A percentile compares a stretch with the other conserved stretches of the same genome.
These are phyloP conservation scores for Plutella xylostella DNA, from an alignment of 2,888 invertebrate species.

Conservation along the genomic window DNA sequence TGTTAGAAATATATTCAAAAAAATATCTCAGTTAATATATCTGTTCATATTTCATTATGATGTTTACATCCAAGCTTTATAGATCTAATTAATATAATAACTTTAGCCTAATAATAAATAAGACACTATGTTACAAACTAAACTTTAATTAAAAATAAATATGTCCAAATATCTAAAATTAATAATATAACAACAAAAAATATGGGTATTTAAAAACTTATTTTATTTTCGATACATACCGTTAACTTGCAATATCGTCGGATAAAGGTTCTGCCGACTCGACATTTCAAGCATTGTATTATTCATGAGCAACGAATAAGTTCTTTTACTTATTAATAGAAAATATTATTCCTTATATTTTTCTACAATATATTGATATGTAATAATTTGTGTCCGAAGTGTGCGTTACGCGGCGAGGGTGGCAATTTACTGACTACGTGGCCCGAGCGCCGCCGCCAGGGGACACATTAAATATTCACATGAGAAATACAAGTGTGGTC, in stretches of 20 bases:
- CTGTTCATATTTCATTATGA: too few species aligned
- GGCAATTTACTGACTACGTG: slow-evolving; percentile 24
- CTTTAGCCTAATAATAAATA: too few species aligned
- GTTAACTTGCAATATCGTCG: slow-evolving; percentile 31
- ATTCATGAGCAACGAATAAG: neutral
- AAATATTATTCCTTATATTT: neutral
- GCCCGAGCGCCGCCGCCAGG: slow-evolving; percentile 13
- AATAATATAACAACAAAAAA: too few species aligned
- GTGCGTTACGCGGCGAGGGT: slow-evolving; percentile 21
- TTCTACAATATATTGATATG: neutral
- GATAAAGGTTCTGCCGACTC: slow-evolving; percentile 49
- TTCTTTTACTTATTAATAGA: too few species aligned
- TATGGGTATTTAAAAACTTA: neutral
- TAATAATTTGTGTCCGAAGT: slow-evolving; percentile 13
- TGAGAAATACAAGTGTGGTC: too few species aligned
- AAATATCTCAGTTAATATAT: too few species aligned
- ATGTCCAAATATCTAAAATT: too few species aligned
- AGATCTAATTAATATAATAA: neutral
- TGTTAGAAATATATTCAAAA: too few species aligned
- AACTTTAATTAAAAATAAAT: neutral
- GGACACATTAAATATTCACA: slow-evolving; percentile 37
- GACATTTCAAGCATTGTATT: slow-evolving; percentile 47
- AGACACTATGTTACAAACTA: neutral
- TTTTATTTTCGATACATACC: slow-evolving; percentile 28
- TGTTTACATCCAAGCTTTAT: neutral